Conservation (phyloP, 2,888 invertebrate species). For the Lobophora halterata region DNA sequence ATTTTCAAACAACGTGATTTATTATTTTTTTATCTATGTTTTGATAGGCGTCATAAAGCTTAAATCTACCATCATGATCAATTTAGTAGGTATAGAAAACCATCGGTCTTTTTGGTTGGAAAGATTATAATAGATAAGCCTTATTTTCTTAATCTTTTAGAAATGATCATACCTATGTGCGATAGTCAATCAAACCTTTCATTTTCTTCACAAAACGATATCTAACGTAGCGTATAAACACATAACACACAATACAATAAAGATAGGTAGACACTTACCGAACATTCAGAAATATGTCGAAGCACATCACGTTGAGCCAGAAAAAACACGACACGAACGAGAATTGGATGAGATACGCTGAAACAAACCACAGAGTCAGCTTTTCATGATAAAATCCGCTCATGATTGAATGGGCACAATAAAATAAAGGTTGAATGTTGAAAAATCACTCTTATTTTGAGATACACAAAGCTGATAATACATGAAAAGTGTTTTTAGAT, state of each 20-base stretch:
- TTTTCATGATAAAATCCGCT: constrained; percentile 17
- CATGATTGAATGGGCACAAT: constrained; percentile 21
- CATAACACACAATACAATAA: constrained; percentile 11
- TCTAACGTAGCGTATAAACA: constrained; percentile 10
- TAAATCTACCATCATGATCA: no score
- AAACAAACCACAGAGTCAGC: constrained; percentile 44
- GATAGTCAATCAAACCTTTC: no score
- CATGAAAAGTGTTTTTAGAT: neutral
- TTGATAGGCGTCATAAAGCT: no score
- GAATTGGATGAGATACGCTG: constrained; percentile 84
- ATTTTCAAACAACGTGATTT: no score
- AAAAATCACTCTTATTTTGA: constrained; percentile 12
- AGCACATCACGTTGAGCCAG: constrained; percentile 85
- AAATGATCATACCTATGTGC: no score
- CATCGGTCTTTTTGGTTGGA: no score
- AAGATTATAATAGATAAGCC: no score
- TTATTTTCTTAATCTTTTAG: no score
- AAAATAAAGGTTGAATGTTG: constrained; percentile 6
- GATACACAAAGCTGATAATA: constrained; percentile 17
- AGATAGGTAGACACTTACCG: constrained; percentile 68
- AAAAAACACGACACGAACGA: constrained; percentile 84
- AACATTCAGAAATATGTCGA: constrained; percentile 82
- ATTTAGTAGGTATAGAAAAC: no score
- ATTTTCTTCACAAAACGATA: constrained; percentile 1
- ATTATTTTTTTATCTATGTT: no score